Conservation (phyloP, 2,797 vertebrate species). For the Pempheris klunzingeri region DNA sequence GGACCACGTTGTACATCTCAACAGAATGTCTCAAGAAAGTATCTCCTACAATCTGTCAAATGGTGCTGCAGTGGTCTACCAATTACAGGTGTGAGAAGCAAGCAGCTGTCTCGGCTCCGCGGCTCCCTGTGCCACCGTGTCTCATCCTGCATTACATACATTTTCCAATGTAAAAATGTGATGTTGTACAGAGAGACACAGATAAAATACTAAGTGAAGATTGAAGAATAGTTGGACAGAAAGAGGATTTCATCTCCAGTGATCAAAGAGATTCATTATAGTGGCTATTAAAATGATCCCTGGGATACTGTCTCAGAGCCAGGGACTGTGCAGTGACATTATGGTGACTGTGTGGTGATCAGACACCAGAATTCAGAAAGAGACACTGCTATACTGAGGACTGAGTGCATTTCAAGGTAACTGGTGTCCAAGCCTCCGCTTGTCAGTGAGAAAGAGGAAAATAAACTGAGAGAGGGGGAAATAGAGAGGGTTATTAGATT, state of each 20-base stretch:
- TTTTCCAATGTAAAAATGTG: constrained; percentile 56
- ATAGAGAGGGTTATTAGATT: constrained; percentile 51
- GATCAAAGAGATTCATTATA: constrained; percentile 67
- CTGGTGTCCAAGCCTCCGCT: constrained; percentile 35
- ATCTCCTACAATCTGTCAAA: constrained; percentile 75
- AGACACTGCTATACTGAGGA: constrained; percentile 17
- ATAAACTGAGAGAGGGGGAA: constrained; percentile 19
- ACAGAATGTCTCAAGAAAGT: constrained; percentile 69
- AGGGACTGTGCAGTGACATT: constrained; percentile 33
- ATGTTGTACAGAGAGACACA: constrained; percentile 55
- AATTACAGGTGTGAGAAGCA: constrained; percentile 79
- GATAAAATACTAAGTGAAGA: constrained; percentile 49
- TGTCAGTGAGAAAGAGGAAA: constrained; percentile 29
- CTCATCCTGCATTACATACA: constrained; percentile 68
- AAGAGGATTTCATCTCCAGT: constrained; percentile 27
- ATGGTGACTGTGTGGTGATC: constrained; percentile 33
- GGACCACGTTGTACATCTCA: constrained; percentile 71
- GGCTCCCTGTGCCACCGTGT: constrained; percentile 58
- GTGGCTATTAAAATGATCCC: constrained; percentile 53
- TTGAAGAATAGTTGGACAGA: constrained; percentile 18
- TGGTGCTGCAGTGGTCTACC: constrained; percentile 67
- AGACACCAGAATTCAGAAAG: constrained; percentile 34
- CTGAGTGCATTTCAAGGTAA: constrained; percentile 42
- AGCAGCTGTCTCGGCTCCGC: constrained; percentile 73
- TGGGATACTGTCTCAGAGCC: constrained; percentile 35